Base-by-base conservation (phyloP, 2,797 vertebrate genomes). In the Centropyge bicolor region DNA sequence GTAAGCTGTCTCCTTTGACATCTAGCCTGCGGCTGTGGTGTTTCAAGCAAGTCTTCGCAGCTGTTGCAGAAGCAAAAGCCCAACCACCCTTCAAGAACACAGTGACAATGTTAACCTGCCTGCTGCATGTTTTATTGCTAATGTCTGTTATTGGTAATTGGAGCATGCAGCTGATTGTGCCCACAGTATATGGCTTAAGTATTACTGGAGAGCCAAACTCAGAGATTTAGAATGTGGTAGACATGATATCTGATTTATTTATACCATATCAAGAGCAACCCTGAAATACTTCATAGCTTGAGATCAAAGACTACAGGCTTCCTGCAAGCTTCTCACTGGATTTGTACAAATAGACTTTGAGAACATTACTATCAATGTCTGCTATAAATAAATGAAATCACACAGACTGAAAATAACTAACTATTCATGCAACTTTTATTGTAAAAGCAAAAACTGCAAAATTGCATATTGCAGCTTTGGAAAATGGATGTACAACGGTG, bases 391-490 rank as follows among this genome's bases (percentile, higher is more conserved):
- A 20, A 24, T n/a, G 4, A 31, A 27, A 16, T 16, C 9, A 55
- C 13, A 62, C 31, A 40, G 27, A 1, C 22, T 55, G 49, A 40
- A 14, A 52, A 22, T 5, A n/a, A 24, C 38, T 46, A 36, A 41
- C 43, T 12, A 63, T 55, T 51, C 3, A 2, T 27, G 10, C 19
- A n/a, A 22, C 20, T 14, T 6, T 36, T n/a, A 41, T 2, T 56
- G 57, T 46, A 5, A n/a, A 74, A 41, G 41, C 27, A 35, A 51
- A 45, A 51, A 27, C 20, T 1, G 36, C 13, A 67, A 14, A 82
- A 52, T 11, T 55, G 66, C 60, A 73, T 38, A 11, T 75, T 62
- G 13, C 43, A 52, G 62, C 36, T 55, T 22, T 63, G 24, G 8
- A 20, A 40, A 64, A 35, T 55, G 55, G 49, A 52, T 52, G 27